Evolutionary conservation across 2,797 vertebrate genomes (phyloP).

Genomic region (Cheirogaleus major): DNA sequence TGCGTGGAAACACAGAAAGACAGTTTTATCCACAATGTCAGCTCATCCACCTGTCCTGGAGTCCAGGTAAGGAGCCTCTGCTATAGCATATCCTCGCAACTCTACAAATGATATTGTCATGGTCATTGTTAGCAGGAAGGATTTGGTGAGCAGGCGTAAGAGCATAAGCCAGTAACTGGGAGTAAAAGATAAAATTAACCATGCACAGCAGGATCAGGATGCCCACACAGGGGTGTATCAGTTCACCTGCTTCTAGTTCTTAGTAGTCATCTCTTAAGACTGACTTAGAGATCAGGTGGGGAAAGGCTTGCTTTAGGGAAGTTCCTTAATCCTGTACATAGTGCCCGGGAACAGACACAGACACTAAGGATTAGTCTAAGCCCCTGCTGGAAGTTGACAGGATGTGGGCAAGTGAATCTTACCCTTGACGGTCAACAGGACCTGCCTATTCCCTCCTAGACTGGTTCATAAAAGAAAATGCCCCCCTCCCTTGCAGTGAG

Average conservation of each 20-base stretch:
- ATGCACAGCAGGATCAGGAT: neutral
- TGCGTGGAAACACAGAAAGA: neutral
- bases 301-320: neutral
- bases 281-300: neutral
- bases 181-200: neutral
- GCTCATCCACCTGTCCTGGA: neutral
- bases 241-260: neutral
- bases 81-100: neutral
- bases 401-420: neutral
- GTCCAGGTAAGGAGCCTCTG: neutral
- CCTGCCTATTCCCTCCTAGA: neutral
- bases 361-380: neutral
- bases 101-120: neutral
- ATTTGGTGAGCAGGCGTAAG: neutral
- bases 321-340: neutral
- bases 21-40: rapidly evolving
- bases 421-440: neutral
- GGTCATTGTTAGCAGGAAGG: neutral
- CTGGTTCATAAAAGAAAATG: neutral
- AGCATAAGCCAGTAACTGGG: too few species aligned
- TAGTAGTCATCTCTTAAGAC: neutral
- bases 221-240: too few species aligned
- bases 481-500: neutral
- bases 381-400: neutral
- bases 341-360: neutral